Percentiles rank a stretch among this genome's conserved stretches.
Evolutionary conservation across 2,888 invertebrate species (phyloP).

Genomic region (Odontothrips loti): DNA sequence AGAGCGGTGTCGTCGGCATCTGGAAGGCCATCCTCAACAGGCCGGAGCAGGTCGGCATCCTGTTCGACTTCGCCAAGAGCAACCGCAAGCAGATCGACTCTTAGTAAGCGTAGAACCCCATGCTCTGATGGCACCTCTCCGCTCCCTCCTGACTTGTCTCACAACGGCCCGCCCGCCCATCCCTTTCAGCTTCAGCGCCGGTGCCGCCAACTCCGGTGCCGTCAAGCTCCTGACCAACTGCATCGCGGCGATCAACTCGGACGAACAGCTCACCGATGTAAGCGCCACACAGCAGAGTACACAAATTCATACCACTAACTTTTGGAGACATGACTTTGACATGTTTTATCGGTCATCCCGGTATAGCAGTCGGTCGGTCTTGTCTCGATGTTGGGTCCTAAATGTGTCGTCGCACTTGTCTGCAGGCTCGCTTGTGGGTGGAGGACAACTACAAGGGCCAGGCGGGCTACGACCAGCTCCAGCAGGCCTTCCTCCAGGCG

Average conservation of each 20-base stretch:
- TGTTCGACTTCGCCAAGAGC: background rate
- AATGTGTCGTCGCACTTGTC: no score
- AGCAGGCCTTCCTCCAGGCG: background rate
- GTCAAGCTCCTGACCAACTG: slow-evolving; percentile 11
- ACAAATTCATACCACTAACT: no score
- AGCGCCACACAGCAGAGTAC: no score
- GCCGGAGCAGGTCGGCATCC: background rate
- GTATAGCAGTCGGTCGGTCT: no score
- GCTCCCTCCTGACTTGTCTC: no score
- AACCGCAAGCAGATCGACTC: background rate
- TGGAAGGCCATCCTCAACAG: background rate
- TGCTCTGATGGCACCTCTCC: no score
- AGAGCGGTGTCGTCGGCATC: background rate
- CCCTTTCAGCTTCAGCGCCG: background rate
- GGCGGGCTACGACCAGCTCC: background rate
- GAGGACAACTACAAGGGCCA: background rate
- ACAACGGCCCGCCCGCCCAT: background rate
- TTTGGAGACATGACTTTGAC: no score
- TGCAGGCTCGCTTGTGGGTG: background rate
- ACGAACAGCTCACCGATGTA: background rate
- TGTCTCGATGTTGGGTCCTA: no score
- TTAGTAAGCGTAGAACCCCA: no score
- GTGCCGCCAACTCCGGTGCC: background rate
- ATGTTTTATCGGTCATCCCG: no score
- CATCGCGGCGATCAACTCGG: background rate